These are phyloP conservation scores for Hirtodrosophila trivittata DNA, from an alignment of 2,888 invertebrate species.

Conservation along the genomic window DNA sequence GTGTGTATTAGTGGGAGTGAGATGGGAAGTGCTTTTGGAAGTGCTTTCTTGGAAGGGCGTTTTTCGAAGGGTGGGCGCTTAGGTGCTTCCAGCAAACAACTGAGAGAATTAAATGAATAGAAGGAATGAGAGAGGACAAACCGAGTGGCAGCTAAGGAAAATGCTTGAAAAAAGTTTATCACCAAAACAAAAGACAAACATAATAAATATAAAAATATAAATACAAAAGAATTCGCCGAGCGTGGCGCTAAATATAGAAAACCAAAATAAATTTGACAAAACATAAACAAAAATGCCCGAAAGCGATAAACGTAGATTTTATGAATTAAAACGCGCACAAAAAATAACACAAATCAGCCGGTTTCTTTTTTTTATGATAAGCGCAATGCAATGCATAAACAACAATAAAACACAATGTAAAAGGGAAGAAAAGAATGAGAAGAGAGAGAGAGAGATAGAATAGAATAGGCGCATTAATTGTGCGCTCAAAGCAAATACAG, in stretches of 20 bases:
- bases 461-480: slow-evolving; percentile 18
- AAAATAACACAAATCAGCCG: slow-evolving; percentile 32
- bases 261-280: slow-evolving; percentile 39
- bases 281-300: slow-evolving; percentile 29
- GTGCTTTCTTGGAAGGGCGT: slow-evolving; percentile 2
- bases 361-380: slow-evolving; percentile 43
- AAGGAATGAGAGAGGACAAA: slow-evolving; percentile 18
- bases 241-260: slow-evolving; percentile 66
- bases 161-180: slow-evolving; percentile 35
- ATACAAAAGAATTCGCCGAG: slow-evolving; percentile 33
- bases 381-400: slow-evolving; percentile 26
- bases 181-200: slow-evolving; percentile 25
- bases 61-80: slow-evolving; percentile 13
- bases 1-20: slow-evolving; percentile 18
- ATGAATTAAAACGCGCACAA: slow-evolving; percentile 47
- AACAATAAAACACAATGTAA: slow-evolving; percentile 6
- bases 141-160: slow-evolving; percentile 15
- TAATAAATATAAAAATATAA: slow-evolving; percentile 23
- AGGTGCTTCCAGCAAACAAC: slow-evolving; percentile 11
- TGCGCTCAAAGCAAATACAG: slow-evolving; percentile 11
- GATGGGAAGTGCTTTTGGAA: slow-evolving; percentile 6
- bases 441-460: slow-evolving; percentile 6
- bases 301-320: slow-evolving; percentile 38
- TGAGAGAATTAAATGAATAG: slow-evolving; percentile 27
- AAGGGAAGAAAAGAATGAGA: not conserved